Percentiles rank a stretch among this genome's conserved stretches.
phyloP scores from a whole-genome alignment of 2,888 invertebrate genomes.

The Eristalis tenax region DNA sequence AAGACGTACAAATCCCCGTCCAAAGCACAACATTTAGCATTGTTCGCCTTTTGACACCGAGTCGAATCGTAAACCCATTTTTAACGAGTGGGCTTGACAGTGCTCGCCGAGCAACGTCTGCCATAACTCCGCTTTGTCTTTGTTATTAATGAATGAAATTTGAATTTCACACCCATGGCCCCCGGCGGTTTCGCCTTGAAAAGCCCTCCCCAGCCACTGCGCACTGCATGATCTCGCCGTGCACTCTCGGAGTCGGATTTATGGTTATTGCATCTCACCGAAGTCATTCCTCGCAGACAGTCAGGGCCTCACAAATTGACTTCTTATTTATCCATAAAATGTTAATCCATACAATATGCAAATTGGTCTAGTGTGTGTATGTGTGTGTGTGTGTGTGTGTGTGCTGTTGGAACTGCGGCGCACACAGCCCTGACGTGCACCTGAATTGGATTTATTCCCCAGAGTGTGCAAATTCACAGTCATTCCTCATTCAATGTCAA shows the following conservation, averaged over 20 bases:
- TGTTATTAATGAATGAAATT: constrained; percentile 54
- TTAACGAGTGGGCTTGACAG: constrained; percentile 19
- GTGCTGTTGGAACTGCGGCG: too few relatives aligned
- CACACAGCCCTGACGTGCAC: constrained; percentile 19
- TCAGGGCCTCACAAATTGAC: constrained; percentile 27
- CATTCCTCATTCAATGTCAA: constrained; percentile 55
- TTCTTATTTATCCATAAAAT: constrained; percentile 50
- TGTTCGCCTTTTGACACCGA: constrained; percentile 22
- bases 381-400: too few relatives aligned
- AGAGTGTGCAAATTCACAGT: background rate
- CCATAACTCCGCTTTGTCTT: constrained; percentile 18
- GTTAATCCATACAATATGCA: constrained; percentile 42
- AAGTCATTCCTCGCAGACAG: constrained; percentile 39
- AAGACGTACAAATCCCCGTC: background rate
- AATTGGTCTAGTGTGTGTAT: background rate
- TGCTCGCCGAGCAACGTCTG: background rate
- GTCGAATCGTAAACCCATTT: constrained; percentile 22
- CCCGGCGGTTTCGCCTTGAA: constrained; percentile 15
- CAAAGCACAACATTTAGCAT: background rate
- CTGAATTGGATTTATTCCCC: constrained; percentile 52
- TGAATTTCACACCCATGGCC: constrained; percentile 51
- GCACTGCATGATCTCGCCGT: background rate
- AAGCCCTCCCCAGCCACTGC: background rate
- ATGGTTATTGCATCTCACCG: constrained; percentile 30
- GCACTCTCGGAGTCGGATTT: constrained; percentile 28